Conservation (phyloP, 2,888 invertebrate species). For the Trichogramma evanescens region DNA sequence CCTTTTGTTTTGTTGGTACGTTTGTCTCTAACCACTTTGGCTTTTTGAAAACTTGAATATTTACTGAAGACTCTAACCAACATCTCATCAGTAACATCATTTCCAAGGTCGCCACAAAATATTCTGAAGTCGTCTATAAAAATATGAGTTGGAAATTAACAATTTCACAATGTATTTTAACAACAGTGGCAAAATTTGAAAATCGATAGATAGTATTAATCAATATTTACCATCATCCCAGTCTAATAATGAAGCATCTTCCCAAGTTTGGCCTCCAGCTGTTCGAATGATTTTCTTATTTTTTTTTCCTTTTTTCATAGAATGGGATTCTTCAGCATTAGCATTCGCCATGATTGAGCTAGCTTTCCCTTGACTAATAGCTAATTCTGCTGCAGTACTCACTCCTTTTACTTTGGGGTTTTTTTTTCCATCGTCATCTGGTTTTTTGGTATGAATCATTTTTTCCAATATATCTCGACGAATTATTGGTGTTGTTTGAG, state of each 20-base stretch:
- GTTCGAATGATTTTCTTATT: conserved; percentile 74
- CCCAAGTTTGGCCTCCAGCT: conserved; percentile 94
- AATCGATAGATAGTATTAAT: not conserved
- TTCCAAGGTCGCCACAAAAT: conserved; percentile 99
- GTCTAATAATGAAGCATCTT: conserved; percentile 85
- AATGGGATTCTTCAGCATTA: conserved; percentile 41
- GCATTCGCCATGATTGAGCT: conserved; percentile 47
- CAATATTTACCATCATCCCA: conserved; percentile 74
- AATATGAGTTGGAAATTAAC: not conserved
- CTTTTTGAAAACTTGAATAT: conserved; percentile 86
- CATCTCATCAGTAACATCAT: conserved; percentile 97
- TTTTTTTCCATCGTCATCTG: conserved; percentile 46
- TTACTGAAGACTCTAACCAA: conserved; percentile 93
- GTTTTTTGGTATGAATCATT: conserved; percentile 43
- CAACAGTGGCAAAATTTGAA: conserved; percentile 2
- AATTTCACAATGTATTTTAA: too few species aligned
- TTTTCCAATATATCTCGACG: conserved; percentile 44
- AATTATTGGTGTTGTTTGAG: conserved; percentile 36
- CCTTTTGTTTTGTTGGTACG: conserved; percentile 97
- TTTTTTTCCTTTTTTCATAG: conserved; percentile 52
- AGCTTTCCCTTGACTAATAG: conserved; percentile 56
- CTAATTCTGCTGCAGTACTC: conserved; percentile 58
- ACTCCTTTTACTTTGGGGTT: conserved; percentile 62
- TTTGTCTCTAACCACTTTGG: conserved; percentile 93
- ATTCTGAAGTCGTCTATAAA: conserved; percentile 86